phyloP scores from a whole-genome alignment of 2,888 invertebrate species.

The Hylaea fasciaria region DNA sequence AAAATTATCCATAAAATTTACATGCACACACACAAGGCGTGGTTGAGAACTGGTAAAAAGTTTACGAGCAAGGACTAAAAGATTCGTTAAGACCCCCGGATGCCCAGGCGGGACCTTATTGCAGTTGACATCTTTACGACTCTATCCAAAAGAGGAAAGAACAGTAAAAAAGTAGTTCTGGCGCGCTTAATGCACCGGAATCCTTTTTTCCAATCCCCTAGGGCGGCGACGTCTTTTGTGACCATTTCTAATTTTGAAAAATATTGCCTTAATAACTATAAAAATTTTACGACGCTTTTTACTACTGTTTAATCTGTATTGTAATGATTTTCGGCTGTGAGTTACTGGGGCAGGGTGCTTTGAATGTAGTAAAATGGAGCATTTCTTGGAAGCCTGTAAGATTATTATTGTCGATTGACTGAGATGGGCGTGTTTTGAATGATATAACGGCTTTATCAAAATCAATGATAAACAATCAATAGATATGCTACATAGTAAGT shows the following conservation, averaged over 20 bases:
- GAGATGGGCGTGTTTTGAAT: constrained; percentile 36
- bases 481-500: constrained; percentile 14
- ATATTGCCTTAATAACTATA: constrained; percentile 73
- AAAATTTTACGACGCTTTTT: constrained; percentile 76
- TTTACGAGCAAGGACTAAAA: constrained; percentile 69
- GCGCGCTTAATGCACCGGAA: constrained; percentile 65
- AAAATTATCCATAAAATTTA: constrained; percentile 34
- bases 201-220: constrained; percentile 64
- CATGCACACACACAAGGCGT: constrained; percentile 41
- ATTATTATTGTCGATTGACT: constrained; percentile 33
- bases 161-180: constrained; percentile 62
- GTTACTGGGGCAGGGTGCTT: constrained; percentile 59
- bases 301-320: constrained; percentile 80
- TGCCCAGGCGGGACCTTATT: constrained; percentile 56
- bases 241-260: constrained; percentile 73
- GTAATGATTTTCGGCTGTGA: constrained; percentile 65
- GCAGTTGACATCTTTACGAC: constrained; percentile 70
- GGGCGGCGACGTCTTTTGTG: constrained; percentile 71
- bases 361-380: constrained; percentile 45
- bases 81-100: constrained; percentile 66
- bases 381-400: constrained; percentile 39
- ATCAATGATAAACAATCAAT: constrained; percentile 14
- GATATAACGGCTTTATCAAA: constrained; percentile 32
- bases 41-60: constrained; percentile 44
- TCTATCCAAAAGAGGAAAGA: constrained; percentile 66